These are phyloP conservation scores for Salvelinus fontinalis DNA, from an alignment of 2,113 vertebrate species.

Conservation along the genomic window DNA sequence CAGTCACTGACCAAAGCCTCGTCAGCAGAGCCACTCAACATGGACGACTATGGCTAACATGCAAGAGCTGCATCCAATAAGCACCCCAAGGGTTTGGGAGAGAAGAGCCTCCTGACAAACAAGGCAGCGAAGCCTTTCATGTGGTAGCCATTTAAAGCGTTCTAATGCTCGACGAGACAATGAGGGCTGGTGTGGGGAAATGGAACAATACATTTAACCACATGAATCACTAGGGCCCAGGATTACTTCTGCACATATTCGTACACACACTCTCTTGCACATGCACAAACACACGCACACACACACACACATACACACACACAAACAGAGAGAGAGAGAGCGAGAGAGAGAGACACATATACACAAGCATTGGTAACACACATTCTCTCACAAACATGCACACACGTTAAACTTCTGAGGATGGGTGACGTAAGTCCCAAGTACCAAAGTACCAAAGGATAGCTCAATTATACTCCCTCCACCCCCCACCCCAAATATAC, in stretches of 20 bases:
- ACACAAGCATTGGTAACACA: slow-evolving; percentile 31
- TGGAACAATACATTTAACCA: slow-evolving; percentile 74
- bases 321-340: not conserved
- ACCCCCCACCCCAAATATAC: not conserved
- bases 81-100: slow-evolving; percentile 56
- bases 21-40: slow-evolving; percentile 32
- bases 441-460: no score
- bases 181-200: slow-evolving; percentile 66
- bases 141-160: slow-evolving; percentile 68
- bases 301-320: slow-evolving; percentile 8
- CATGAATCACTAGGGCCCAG: slow-evolving; percentile 71
- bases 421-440: no score
- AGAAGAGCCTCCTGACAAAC: slow-evolving; percentile 64
- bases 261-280: slow-evolving; percentile 51
- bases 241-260: slow-evolving; percentile 64
- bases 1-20: slow-evolving; percentile 40
- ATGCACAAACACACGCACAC: slow-evolving; percentile 23
- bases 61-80: slow-evolving; percentile 66
- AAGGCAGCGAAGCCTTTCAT: slow-evolving; percentile 64
- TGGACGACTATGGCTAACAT: slow-evolving; percentile 59
- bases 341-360: slow-evolving; percentile 6
- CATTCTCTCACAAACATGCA: slow-evolving; percentile 12
- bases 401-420: no score
- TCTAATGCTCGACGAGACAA: slow-evolving; percentile 74
- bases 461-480: no score